A percentile compares a stretch with the other conserved stretches of the same genome.
These are phyloP conservation scores for Plecotus auritus DNA, from an alignment of 2,113 vertebrate species.

Conservation along the genomic window DNA sequence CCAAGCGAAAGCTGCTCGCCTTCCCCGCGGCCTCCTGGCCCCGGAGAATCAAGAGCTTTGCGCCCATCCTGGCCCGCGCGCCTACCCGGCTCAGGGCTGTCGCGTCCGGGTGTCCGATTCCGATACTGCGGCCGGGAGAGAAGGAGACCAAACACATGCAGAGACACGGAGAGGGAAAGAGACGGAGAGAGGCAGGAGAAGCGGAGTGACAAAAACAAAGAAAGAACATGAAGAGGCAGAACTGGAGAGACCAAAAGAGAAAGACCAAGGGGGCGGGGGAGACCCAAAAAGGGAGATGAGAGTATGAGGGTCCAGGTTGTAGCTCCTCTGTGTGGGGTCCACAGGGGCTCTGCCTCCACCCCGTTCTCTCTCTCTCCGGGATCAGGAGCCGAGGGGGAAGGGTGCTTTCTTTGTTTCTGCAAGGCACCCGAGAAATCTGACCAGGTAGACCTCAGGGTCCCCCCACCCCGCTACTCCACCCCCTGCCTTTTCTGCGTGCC, in stretches of 20 bases:
- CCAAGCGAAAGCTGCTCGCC: neutral
- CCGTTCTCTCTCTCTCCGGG: neutral
- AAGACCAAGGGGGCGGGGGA: neutral
- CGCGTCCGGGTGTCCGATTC: neutral
- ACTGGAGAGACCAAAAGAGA: neutral
- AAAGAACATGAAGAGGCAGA: neutral
- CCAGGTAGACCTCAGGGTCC: neutral
- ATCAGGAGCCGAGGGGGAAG: neutral
- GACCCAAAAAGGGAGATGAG: fast-evolving
- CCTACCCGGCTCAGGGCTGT: neutral
- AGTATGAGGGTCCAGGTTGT: neutral
- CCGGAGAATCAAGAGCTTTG: neutral
- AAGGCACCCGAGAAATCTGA: neutral
- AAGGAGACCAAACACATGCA: neutral
- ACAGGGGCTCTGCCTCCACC: fast-evolving
- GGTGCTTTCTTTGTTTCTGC: neutral
- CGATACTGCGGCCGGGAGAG: neutral
- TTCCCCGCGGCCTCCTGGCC: neutral
- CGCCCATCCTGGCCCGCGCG: fast-evolving
- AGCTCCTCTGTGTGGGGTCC: too few species aligned
- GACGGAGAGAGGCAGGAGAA: neutral
- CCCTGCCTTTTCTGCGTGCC: neutral
- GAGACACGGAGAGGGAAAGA: neutral
- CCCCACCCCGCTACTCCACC: fast-evolving
- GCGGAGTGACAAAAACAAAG: neutral